A percentile compares a stretch with the other conserved stretches of the same genome.
phyloP scores from a whole-genome alignment of 1,140 invertebrate species.

The Berghia stephanieae region DNA sequence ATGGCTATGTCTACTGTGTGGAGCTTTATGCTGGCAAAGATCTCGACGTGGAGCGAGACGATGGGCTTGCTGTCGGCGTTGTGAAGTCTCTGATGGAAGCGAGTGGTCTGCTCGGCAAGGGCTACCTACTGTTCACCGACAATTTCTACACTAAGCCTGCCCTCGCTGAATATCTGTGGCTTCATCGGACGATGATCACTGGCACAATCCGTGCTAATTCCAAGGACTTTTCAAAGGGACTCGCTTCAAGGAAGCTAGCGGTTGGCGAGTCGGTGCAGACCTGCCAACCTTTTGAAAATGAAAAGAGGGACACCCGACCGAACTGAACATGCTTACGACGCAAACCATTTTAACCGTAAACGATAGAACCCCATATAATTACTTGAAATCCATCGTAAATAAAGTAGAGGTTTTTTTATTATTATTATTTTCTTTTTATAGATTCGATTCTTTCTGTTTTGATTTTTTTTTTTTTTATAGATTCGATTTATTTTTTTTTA shows the following conservation, averaged over 20 bases:
- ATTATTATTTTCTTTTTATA: too few species aligned
- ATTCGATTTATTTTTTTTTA: too few species aligned
- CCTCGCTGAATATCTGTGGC: conserved; percentile 16
- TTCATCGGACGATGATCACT: conserved; percentile 20
- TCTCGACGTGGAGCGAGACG: conserved; percentile 17
- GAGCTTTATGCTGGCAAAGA: conserved; percentile 35
- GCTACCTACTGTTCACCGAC: conserved; percentile 34
- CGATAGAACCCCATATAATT: too few species aligned
- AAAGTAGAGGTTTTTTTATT: too few species aligned
- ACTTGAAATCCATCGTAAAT: too few species aligned
- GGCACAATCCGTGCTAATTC: conserved; percentile 34
- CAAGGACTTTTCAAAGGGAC: not conserved
- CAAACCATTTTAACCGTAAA: too few species aligned
- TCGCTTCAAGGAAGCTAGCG: not conserved
- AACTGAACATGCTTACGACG: too few species aligned
- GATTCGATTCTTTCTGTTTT: too few species aligned
- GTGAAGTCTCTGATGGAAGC: conserved; percentile 27
- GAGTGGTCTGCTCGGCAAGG: conserved; percentile 32
- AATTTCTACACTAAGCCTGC: conserved; percentile 35
- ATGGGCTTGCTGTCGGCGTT: conserved; percentile 27
- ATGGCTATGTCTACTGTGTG: conserved; percentile 26
- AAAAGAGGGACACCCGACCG: too few species aligned
- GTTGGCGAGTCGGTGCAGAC: not conserved
- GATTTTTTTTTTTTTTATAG: too few species aligned
- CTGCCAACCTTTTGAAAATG: too few species aligned